These are phyloP conservation scores for Echiichthys vipera DNA, from an alignment of 2,797 vertebrate genomes.

Conservation along the genomic window DNA sequence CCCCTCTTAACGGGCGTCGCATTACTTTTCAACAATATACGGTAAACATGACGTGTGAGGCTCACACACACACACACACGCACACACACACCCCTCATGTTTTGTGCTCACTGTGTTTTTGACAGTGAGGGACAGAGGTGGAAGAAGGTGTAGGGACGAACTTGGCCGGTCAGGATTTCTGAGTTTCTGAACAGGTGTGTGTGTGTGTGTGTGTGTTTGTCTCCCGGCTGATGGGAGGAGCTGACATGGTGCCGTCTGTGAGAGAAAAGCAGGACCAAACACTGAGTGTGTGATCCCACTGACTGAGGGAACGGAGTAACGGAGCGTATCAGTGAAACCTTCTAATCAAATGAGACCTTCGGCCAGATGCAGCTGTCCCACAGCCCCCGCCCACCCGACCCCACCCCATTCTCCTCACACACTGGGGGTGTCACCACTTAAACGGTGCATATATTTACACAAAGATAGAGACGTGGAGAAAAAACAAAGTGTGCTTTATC, in stretches of 20 bases:
- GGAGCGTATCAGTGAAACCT: conserved; percentile 17
- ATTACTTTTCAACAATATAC: background rate
- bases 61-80: too few relatives aligned
- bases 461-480: conserved; percentile 71
- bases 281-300: too few relatives aligned
- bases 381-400: conserved; percentile 2
- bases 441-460: conserved; percentile 81
- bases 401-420: conserved; percentile 15
- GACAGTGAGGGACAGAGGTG: background rate
- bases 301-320: too few relatives aligned
- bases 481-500: conserved; percentile 82
- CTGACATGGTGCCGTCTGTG: too few relatives aligned
- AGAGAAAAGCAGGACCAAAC: too few relatives aligned
- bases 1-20: too few relatives aligned
- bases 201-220: background rate
- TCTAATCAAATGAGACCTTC: conserved; percentile 11
- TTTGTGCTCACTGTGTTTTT: conserved; percentile 11
- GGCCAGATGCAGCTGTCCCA: conserved; percentile 23
- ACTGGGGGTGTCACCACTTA: conserved; percentile 44
- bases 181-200: background rate
- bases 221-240: background rate
- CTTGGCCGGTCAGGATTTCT: background rate
- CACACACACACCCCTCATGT: too few relatives aligned
- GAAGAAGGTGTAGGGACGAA: background rate
- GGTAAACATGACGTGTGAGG: background rate